Evolutionary conservation across 1,140 invertebrate genomes (phyloP), one percentile per base, ranked within the genome.

Genomic region (Nephotettix cincticeps): DNA sequence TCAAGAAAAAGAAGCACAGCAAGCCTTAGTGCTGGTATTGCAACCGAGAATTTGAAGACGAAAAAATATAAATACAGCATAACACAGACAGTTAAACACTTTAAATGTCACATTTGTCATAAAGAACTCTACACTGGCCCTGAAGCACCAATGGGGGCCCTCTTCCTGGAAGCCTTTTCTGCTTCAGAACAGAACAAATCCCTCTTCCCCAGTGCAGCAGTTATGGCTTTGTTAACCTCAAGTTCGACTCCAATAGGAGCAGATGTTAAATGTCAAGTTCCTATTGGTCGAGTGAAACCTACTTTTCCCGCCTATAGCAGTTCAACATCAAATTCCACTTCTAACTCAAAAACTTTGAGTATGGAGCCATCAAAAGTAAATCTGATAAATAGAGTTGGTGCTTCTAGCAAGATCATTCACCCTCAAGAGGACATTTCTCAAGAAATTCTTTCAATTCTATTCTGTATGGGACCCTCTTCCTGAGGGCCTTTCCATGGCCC

Each of bases 361-460:
- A 47, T 67, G 74, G 83, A 73, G 76, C 84, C 82, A 76, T 87
- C 87, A 65, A 93, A 88, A 84, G 87, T 89, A 32, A 87, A 88
- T 72, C 85, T 92, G 29, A 91, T 93, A 17, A 89, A 89, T 29
- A 89, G 90, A 13, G 92, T 92, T 70, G 91, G 93, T 68, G 90
- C 93, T 28, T 90, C 92, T 21, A 94, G 93, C 79, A 93, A 93
- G 84, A 96, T 98, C 66, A 91, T 98, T 77, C 96, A 98, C 82
- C 96, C 96, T 27, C 89, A 92, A 25, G 95, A 98, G 81, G 96
- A 98, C 83, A 90, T 97, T 47, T 97, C 95, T n/a, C n/a, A n/a
- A n/a, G n/a, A n/a, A n/a, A n/a, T n/a, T n/a, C n/a, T n/a, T n/a
- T n/a, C n/a, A n/a, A n/a, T n/a, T n/a, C n/a, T n/a, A n/a, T n/a